These are phyloP conservation scores for Opisthograptis luteolata DNA, from an alignment of 2,888 invertebrate species.

Conservation along the genomic window DNA sequence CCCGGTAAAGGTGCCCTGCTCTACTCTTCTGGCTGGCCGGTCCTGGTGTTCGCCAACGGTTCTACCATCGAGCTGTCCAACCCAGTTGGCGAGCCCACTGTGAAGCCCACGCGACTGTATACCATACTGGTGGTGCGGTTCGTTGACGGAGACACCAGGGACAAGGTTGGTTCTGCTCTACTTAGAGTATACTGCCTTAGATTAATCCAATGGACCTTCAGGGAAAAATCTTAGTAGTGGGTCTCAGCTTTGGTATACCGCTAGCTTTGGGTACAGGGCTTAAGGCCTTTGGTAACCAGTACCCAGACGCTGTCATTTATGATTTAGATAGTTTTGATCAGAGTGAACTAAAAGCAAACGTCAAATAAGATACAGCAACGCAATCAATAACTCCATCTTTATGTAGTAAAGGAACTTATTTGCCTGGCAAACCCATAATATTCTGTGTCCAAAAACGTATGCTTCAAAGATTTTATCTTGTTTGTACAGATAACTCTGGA, in stretches of 20 bases:
- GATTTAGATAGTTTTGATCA: not conserved
- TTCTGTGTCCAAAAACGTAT: too few relatives aligned
- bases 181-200: too few relatives aligned
- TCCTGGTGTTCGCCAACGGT: conserved; percentile 68
- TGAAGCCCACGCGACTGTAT: conserved; percentile 71
- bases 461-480: not conserved
- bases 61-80: conserved; percentile 57
- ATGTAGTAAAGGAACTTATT: too few relatives aligned
- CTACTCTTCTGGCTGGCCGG: conserved; percentile 80
- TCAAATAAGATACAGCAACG: too few relatives aligned
- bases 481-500: conserved; percentile 76
- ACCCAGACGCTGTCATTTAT: too few relatives aligned
- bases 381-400: too few relatives aligned
- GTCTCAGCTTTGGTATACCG: too few relatives aligned
- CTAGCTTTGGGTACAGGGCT: too few relatives aligned
- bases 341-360: not conserved
- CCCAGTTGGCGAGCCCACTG: conserved; percentile 71
- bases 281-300: too few relatives aligned
- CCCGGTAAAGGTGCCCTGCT: conserved; percentile 78
- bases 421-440: too few relatives aligned
- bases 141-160: conserved; percentile 65
- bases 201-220: too few relatives aligned
- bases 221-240: too few relatives aligned
- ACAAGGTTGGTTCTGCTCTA: conserved; percentile 53
- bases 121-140: conserved; percentile 75